Conservation (phyloP, 2,113 vertebrate species). For the Stigmatopora argus region DNA sequence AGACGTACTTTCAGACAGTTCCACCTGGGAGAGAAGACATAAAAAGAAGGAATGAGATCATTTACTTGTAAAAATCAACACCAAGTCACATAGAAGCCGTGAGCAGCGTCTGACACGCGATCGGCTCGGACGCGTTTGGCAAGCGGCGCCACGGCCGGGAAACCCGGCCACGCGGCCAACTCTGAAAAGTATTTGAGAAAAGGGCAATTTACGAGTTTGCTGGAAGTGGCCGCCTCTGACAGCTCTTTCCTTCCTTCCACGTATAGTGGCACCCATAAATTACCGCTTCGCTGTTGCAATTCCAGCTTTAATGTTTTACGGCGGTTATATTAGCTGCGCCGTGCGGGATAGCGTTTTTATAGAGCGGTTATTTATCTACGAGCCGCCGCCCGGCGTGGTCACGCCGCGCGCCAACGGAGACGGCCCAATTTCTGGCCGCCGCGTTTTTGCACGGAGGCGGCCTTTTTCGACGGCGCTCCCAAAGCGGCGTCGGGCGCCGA, state of each 20-base stretch:
- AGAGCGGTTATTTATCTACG: slow-evolving; percentile 37
- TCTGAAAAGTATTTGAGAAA: slow-evolving; percentile 13
- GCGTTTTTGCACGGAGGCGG: too few species aligned
- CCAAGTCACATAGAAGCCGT: background rate
- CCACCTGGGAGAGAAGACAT: slow-evolving; percentile 72
- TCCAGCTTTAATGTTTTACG: slow-evolving; percentile 36
- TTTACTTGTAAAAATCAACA: background rate
- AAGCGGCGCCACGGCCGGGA: slow-evolving; percentile 7
- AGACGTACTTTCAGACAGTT: slow-evolving; percentile 85
- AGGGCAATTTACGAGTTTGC: slow-evolving; percentile 20
- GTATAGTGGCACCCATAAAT: slow-evolving; percentile 27
- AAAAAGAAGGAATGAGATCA: background rate
- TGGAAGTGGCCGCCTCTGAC: slow-evolving; percentile 13
- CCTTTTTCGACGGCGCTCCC: too few species aligned
- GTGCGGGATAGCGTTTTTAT: slow-evolving; percentile 14
- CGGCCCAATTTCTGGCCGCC: too few species aligned
- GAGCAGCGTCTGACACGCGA: too few species aligned
- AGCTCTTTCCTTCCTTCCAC: slow-evolving; percentile 9
- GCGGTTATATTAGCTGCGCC: slow-evolving; percentile 16
- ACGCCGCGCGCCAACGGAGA: too few species aligned
- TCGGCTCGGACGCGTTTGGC: background rate
- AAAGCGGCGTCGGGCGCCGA: too few species aligned
- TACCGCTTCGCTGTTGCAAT: slow-evolving; percentile 30
- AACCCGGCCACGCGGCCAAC: slow-evolving; percentile 20
- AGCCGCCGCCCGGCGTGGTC: slow-evolving; percentile 11